Conservation (phyloP, 2,888 invertebrate species). For the Diplazon laetatorius region DNA sequence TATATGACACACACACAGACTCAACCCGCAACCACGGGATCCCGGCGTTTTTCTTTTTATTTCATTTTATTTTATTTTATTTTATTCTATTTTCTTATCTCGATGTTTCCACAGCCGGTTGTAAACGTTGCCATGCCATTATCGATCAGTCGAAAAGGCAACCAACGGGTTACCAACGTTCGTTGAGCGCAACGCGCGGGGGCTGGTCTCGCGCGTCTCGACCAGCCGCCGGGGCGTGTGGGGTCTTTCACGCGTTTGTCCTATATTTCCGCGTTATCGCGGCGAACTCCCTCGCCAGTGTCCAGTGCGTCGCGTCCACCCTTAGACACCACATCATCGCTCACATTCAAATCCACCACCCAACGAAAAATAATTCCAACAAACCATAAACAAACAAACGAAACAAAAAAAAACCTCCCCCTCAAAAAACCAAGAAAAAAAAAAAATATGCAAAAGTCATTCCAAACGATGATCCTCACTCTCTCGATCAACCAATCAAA, state of each 20-base stretch:
- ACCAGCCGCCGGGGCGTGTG: background rate
- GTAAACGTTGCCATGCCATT: slow-evolving; percentile 75
- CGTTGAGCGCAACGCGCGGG: too few species aligned
- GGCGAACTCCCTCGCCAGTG: background rate
- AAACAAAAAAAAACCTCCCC: background rate
- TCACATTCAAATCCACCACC: background rate
- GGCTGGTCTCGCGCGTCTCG: background rate
- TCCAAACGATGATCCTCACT: background rate
- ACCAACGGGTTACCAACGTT: slow-evolving; percentile 25
- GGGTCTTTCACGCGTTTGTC: slow-evolving; percentile 30
- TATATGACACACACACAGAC: too few species aligned
- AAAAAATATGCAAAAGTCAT: background rate
- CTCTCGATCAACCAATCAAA: too few species aligned
- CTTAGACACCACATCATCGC: slow-evolving; percentile 1
- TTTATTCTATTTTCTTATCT: slow-evolving; percentile 1
- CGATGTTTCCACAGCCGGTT: slow-evolving; percentile 39
- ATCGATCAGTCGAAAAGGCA: slow-evolving; percentile 70
- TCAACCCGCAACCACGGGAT: too few species aligned
- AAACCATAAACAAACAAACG: background rate
- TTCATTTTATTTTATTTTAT: too few species aligned
- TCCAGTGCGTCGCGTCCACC: slow-evolving; percentile 33
- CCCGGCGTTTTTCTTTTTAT: too few species aligned
- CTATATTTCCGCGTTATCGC: slow-evolving; percentile 55
- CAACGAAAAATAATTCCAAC: background rate
- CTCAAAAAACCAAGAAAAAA: background rate